These are phyloP conservation scores for Trichacis sp. DNA, from an alignment of 2,888 invertebrate genomes.

Conservation along the genomic window DNA sequence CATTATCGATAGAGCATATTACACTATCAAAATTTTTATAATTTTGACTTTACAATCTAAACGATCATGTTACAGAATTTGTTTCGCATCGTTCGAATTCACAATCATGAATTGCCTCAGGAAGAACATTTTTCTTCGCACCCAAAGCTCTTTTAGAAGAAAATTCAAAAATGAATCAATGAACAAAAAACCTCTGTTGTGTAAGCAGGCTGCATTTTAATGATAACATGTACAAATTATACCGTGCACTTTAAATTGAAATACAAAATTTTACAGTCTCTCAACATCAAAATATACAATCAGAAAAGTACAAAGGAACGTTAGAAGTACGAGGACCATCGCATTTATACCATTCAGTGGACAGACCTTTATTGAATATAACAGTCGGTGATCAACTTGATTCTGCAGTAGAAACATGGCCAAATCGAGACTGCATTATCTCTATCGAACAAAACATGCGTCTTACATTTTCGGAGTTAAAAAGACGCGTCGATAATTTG, in stretches of 20 bases:
- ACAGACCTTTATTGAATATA: constrained; percentile 70
- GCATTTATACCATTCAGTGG: constrained; percentile 71
- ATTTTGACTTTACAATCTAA: too few relatives aligned
- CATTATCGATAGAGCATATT: too few relatives aligned
- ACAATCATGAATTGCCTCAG: too few relatives aligned
- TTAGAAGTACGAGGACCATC: constrained; percentile 41
- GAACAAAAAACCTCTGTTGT: background rate
- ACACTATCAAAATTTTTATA: too few relatives aligned
- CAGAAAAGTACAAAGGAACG: background rate
- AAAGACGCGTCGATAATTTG: constrained; percentile 76
- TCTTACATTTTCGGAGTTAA: constrained; percentile 71
- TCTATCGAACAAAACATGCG: constrained; percentile 72
- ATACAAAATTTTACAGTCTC: background rate
- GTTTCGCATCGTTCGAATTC: too few relatives aligned
- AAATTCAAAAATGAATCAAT: background rate
- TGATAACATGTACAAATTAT: background rate
- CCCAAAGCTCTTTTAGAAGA: background rate
- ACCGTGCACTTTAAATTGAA: too few relatives aligned
- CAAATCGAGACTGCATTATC: constrained; percentile 73
- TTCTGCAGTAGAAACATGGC: constrained; percentile 70
- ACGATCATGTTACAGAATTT: too few relatives aligned
- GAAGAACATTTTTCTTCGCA: too few relatives aligned
- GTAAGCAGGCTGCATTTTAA: background rate
- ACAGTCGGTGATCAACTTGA: constrained; percentile 75
- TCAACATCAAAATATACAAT: background rate